A percentile compares a stretch with the other conserved stretches of the same genome.
Evolutionary conservation across 2,113 vertebrate species (phyloP).

Genomic region (Telmatochromis sp.): DNA sequence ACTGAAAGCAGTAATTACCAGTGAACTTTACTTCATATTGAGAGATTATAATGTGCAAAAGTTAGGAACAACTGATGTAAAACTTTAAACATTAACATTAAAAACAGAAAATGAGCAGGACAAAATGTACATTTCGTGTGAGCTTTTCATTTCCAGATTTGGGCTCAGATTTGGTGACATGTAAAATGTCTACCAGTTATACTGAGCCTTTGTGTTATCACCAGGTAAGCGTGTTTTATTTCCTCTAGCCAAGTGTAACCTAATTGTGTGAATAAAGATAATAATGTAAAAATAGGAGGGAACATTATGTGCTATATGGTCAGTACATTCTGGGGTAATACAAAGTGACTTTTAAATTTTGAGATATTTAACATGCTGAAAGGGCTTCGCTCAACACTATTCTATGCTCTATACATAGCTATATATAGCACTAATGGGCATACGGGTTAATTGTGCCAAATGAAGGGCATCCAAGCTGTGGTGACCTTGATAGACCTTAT

Average conservation of each 20-base stretch:
- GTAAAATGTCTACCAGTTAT: background rate
- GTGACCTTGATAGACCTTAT: background rate
- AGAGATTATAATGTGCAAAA: background rate
- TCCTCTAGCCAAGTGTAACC: background rate
- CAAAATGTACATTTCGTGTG: background rate
- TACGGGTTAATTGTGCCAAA: slow-evolving; percentile 50
- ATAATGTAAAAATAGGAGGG: background rate
- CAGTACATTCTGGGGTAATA: slow-evolving; percentile 19
- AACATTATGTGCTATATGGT: background rate
- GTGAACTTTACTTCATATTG: background rate
- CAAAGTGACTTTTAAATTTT: slow-evolving; percentile 51
- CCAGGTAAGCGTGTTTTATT: background rate
- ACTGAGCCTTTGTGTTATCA: background rate
- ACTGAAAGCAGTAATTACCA: background rate
- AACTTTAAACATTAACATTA: background rate
- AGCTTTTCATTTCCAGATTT: background rate
- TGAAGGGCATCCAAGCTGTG: slow-evolving; percentile 30
- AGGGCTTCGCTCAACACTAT: background rate
- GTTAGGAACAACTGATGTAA: background rate
- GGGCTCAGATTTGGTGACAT: background rate
- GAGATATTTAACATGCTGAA: slow-evolving; percentile 19
- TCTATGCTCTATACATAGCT: slow-evolving; percentile 15
- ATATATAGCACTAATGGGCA: slow-evolving; percentile 25
- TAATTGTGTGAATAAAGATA: background rate
- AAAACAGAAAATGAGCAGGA: background rate